Conservation (phyloP, 2,888 invertebrate species). For the Eucera pruinosa region DNA sequence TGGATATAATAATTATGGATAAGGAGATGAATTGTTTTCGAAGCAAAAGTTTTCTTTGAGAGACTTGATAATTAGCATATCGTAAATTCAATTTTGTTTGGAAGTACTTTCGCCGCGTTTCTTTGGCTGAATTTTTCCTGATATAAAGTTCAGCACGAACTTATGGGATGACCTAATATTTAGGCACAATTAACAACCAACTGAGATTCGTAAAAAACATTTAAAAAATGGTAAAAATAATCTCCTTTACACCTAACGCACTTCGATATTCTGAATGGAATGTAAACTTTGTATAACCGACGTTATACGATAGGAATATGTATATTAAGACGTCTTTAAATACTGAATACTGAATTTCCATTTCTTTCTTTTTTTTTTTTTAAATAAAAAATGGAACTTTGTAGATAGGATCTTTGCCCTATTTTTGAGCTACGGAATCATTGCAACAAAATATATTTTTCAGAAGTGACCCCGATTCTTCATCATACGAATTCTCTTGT, state of each 20-base stretch:
- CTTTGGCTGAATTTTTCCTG: too few relatives aligned
- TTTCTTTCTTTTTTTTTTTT: too few relatives aligned
- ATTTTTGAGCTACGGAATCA: conserved; percentile 1
- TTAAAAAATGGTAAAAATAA: conserved; percentile 7
- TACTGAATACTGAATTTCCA: conserved; percentile 29
- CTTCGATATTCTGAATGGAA: background rate
- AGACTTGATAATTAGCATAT: too few relatives aligned
- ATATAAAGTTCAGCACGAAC: too few relatives aligned
- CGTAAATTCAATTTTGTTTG: too few relatives aligned
- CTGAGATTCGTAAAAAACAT: conserved; percentile 40
- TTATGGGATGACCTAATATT: too few relatives aligned
- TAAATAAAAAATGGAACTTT: conserved; percentile 10
- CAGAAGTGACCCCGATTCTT: conserved; percentile 2
- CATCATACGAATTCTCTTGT: conserved; percentile 35
- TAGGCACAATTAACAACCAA: conserved; percentile 20
- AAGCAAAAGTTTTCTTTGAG: too few relatives aligned
- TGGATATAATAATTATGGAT: too few relatives aligned
- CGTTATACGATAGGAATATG: conserved; percentile 6
- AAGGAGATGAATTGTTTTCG: too few relatives aligned
- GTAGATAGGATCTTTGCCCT: background rate
- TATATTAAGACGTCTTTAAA: conserved; percentile 8
- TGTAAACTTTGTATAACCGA: background rate
- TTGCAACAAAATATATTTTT: conserved; percentile 28
- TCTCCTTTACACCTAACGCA: background rate
- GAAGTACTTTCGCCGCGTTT: too few relatives aligned